These are phyloP conservation scores for Holotrichia oblita DNA, from an alignment of 1,140 invertebrate genomes.

Conservation along the genomic window DNA sequence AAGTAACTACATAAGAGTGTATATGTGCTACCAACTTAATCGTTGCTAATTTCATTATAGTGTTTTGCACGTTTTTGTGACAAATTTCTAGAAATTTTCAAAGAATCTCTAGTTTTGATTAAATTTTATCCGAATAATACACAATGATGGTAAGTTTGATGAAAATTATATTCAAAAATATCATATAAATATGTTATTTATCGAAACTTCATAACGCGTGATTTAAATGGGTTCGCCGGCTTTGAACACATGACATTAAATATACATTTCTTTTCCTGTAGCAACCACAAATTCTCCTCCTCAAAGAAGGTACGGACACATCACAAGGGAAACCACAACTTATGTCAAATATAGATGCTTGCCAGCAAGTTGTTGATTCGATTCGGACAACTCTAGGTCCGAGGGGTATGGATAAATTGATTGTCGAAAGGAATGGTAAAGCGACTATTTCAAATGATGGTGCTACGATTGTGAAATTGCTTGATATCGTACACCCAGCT, in stretches of 20 bases:
- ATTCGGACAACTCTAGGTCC: slow-evolving; percentile 96
- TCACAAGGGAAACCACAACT: slow-evolving; percentile 96
- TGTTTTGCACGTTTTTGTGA: slow-evolving; percentile 36
- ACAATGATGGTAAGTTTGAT: slow-evolving; percentile 41
- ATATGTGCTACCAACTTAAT: background rate
- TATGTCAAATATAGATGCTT: slow-evolving; percentile 99
- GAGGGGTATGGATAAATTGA: slow-evolving; percentile 99
- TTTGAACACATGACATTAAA: slow-evolving; percentile 34
- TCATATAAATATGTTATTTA: background rate
- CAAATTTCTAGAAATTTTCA: slow-evolving; percentile 36
- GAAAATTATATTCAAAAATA: slow-evolving; percentile 4
- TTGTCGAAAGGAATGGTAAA: slow-evolving; percentile 89
- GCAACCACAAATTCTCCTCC: slow-evolving; percentile 97
- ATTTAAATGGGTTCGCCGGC: slow-evolving; percentile 23
- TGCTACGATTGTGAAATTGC: slow-evolving; percentile 96
- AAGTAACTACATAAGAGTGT: background rate
- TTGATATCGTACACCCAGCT: slow-evolving; percentile 98
- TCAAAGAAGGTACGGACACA: slow-evolving; percentile 98
- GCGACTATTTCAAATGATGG: slow-evolving; percentile 99
- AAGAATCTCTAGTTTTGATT: slow-evolving; percentile 30
- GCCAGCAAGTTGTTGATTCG: slow-evolving; percentile 94
- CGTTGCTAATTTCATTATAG: slow-evolving; percentile 21
- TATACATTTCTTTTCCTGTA: slow-evolving; percentile 62
- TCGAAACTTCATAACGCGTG: background rate
- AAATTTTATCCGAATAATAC: background rate